phyloP scores from a whole-genome alignment of 64 coral and sea anemone species.

The Anthopleura sola region DNA sequence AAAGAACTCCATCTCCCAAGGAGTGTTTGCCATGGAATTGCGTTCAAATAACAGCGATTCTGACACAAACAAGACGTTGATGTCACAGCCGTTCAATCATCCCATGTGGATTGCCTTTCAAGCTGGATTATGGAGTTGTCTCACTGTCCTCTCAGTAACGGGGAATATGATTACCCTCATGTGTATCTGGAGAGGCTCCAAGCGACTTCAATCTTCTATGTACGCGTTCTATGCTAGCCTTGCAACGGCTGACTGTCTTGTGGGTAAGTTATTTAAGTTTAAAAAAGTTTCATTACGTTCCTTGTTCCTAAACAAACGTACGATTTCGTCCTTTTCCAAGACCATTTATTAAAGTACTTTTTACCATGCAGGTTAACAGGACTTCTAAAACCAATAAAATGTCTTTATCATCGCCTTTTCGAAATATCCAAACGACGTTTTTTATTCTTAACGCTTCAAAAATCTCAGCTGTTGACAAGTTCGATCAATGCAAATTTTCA shows the following conservation, averaged over 20 bases:
- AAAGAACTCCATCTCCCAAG: neutral
- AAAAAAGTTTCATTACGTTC: neutral
- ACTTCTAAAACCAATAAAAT: neutral
- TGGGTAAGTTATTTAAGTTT: constrained; percentile 12
- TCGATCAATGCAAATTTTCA: neutral
- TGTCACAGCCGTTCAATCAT: neutral
- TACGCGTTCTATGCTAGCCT: constrained; percentile 17
- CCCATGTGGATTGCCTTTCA: constrained; percentile 7
- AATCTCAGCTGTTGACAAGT: neutral
- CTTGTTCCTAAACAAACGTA: neutral
- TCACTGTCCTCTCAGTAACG: neutral
- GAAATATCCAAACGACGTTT: neutral
- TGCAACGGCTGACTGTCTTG: constrained; percentile 7
- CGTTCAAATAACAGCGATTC: neutral
- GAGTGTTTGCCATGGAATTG: neutral
- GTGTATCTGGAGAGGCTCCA: constrained; percentile 3
- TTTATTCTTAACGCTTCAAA: neutral
- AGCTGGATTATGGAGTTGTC: constrained; percentile 23
- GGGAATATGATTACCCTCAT: constrained; percentile 3
- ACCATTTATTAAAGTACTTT: neutral
- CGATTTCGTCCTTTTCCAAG: neutral
- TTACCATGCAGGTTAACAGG: neutral
- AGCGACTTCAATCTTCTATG: constrained; percentile 4
- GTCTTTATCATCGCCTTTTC: too few species aligned
- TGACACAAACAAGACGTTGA: neutral